Percentiles rank a stretch among this genome's conserved stretches.
These are phyloP conservation scores for Campylorhamphus procurvoides DNA, from an alignment of 2,113 vertebrate species.

Conservation along the genomic window DNA sequence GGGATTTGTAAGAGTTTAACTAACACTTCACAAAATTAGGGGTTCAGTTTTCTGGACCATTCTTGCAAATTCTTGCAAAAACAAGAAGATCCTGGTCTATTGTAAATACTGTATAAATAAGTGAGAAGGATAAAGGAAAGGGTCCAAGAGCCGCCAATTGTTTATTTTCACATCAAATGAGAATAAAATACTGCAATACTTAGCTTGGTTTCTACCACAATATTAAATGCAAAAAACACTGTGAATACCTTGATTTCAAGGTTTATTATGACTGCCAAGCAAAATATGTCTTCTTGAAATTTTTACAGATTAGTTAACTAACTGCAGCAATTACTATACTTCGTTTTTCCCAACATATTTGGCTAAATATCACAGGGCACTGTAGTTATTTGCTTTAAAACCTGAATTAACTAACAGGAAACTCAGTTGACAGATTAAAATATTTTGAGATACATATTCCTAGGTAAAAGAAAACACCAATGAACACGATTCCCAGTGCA, in stretches of 20 bases:
- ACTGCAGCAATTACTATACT: not conserved
- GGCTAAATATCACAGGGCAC: not conserved
- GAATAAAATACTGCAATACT: not conserved
- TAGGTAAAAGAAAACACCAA: not conserved
- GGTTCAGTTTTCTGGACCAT: not conserved
- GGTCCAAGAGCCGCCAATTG: not conserved
- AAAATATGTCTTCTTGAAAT: not conserved
- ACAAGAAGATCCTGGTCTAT: not conserved
- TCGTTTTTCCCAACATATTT: not conserved
- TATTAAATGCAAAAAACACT: not conserved
- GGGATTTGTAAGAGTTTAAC: not conserved
- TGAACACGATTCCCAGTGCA: not conserved
- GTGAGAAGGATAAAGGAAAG: not conserved
- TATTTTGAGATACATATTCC: not conserved
- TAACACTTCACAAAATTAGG: not conserved
- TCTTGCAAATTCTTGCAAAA: not conserved
- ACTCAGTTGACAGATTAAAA: not conserved
- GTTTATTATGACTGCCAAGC: not conserved
- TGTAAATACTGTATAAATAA: not conserved
- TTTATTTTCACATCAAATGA: not conserved
- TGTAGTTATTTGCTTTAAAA: not conserved
- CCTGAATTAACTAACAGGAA: not conserved
- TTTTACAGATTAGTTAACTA: not conserved
- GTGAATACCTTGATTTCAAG: not conserved
- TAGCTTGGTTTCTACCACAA: not conserved